A percentile compares a stretch with the other conserved stretches of the same genome.
Evolutionary conservation across 2,113 vertebrate species (phyloP).

Genomic region (cattle (Bos taurus)): DNA sequence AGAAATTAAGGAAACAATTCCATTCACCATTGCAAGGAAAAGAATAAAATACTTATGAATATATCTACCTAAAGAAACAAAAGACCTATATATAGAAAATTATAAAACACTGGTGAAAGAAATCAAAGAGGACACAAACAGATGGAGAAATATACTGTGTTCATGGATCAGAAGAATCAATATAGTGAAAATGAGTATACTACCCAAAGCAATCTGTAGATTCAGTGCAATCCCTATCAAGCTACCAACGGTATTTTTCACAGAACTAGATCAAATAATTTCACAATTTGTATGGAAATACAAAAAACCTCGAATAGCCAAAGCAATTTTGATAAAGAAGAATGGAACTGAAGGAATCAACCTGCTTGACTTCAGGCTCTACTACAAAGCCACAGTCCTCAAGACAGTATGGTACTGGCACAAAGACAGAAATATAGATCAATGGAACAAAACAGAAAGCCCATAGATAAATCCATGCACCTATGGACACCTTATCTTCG

Average conservation of each 20-base stretch:
- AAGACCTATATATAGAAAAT: not conserved
- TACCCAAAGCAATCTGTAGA: not conserved
- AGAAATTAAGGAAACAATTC: not conserved
- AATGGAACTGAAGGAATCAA: too few relatives aligned
- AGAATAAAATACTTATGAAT: not conserved
- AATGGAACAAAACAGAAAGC: not conserved
- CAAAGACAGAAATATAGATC: not conserved
- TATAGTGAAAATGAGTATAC: not conserved
- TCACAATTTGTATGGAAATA: not conserved
- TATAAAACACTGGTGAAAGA: not conserved
- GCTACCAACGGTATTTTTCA: not conserved
- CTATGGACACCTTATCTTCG: too few relatives aligned
- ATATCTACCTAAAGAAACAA: not conserved
- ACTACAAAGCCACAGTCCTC: too few relatives aligned
- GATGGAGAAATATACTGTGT: not conserved
- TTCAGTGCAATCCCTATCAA: not conserved
- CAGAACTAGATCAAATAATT: not conserved
- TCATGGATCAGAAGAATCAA: not conserved
- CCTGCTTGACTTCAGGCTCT: too few relatives aligned
- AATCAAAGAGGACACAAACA: not conserved
- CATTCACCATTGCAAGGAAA: not conserved
- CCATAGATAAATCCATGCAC: too few relatives aligned
- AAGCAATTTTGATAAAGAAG: too few relatives aligned
- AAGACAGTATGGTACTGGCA: not conserved
- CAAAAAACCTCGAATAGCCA: not conserved